Conservation (phyloP, 2,113 vertebrate genomes). For the Casuarius casuarius region DNA sequence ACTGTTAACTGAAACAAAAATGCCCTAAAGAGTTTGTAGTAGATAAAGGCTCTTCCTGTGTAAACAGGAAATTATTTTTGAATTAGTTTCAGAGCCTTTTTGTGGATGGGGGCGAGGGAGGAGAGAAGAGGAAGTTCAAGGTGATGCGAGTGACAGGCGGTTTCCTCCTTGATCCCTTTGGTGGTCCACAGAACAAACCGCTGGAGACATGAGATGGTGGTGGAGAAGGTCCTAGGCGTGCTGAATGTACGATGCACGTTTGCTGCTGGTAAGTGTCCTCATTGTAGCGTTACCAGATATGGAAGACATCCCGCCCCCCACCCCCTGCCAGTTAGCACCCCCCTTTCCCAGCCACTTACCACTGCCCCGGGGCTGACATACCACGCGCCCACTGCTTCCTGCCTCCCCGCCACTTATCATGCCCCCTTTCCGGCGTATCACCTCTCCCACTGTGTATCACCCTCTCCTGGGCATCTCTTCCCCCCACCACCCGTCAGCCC, state of each 20-base stretch:
- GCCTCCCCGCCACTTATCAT: no score
- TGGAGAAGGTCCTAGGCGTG: accelerated
- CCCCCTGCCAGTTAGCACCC: no score
- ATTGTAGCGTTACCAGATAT: not conserved
- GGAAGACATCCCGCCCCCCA: no score
- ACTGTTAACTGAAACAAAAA: not conserved
- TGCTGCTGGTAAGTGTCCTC: not conserved
- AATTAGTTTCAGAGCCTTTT: not conserved
- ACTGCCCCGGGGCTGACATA: no score
- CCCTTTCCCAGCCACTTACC: no score
- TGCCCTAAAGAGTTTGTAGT: not conserved
- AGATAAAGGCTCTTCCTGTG: not conserved
- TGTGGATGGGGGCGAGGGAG: not conserved
- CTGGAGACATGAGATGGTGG: not conserved
- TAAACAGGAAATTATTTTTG: not conserved
- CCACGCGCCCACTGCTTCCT: no score
- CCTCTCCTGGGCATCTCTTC: no score
- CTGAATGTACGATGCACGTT: not conserved
- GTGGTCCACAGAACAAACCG: not conserved
- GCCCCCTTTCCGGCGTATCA: no score
- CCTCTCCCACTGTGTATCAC: no score
- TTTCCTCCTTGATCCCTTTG: not conserved
- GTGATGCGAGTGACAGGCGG: not conserved
- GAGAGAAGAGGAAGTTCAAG: not conserved
- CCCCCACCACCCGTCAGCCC: no score